These are phyloP conservation scores for Drosophila bifasciata DNA, from an alignment of 1,140 invertebrate genomes.

Conservation along the genomic window DNA sequence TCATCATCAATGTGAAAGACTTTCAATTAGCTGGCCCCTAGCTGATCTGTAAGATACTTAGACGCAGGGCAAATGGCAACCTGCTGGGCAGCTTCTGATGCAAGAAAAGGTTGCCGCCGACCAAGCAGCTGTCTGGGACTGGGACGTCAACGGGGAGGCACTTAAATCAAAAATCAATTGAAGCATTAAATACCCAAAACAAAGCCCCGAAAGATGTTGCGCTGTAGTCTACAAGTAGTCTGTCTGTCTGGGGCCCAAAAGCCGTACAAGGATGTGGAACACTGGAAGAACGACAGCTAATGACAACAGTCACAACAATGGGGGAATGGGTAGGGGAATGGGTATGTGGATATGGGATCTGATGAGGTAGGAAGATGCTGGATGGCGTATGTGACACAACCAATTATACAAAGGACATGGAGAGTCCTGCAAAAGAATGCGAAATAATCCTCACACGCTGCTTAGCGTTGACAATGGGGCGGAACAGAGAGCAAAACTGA, in stretches of 20 bases:
- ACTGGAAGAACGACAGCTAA: slow-evolving; percentile 51
- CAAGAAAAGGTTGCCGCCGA: slow-evolving; percentile 9
- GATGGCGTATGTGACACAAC: slow-evolving; percentile 66
- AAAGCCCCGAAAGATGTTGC: slow-evolving; percentile 53
- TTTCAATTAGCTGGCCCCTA: slow-evolving; percentile 43
- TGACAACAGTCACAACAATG: slow-evolving; percentile 59
- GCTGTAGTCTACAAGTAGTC: not conserved
- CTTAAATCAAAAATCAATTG: slow-evolving; percentile 77
- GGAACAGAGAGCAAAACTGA: slow-evolving; percentile 31
- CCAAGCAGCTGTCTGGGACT: slow-evolving; percentile 43
- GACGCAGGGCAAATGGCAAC: slow-evolving; percentile 34
- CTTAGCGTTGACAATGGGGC: slow-evolving; percentile 68
- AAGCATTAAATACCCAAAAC: slow-evolving; percentile 78
- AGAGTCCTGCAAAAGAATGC: slow-evolving; percentile 57
- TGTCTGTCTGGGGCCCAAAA: too few relatives aligned
- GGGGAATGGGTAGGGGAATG: not conserved
- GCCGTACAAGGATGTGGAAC: not conserved
- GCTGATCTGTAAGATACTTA: slow-evolving; percentile 32
- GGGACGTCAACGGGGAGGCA: slow-evolving; percentile 30
- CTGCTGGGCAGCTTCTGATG: slow-evolving; percentile 60
- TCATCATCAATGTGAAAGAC: slow-evolving; percentile 33
- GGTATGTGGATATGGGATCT: slow-evolving; percentile 2
- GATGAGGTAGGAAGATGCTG: slow-evolving; percentile 24
- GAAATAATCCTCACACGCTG: slow-evolving; percentile 76
- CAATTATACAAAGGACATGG: slow-evolving; percentile 76